A percentile compares a stretch with the other conserved stretches of the same genome.
These are phyloP conservation scores for Coluber constrictor DNA, from an alignment of 2,797 vertebrate genomes.

Conservation along the genomic window DNA sequence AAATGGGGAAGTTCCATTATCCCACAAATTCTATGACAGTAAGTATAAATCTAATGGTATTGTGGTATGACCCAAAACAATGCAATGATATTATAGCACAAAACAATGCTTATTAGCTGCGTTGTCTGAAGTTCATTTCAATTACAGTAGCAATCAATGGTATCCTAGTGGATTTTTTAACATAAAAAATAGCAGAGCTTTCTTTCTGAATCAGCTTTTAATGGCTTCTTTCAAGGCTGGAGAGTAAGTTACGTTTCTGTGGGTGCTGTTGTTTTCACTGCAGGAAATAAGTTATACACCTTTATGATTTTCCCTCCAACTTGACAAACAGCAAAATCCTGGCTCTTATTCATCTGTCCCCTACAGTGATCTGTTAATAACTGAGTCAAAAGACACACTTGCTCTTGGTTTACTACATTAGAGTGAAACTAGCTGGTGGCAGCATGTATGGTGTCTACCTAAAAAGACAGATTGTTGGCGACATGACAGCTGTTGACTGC, in stretches of 20 bases:
- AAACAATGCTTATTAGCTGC: neutral
- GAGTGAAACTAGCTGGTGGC: constrained; percentile 45
- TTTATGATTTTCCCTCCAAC: constrained; percentile 12
- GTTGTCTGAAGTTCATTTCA: neutral
- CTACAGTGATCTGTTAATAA: constrained; percentile 54
- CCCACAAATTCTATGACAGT: neutral
- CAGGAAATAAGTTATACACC: constrained; percentile 6
- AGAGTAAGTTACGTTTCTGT: neutral
- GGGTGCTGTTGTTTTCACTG: neutral
- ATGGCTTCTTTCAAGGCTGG: neutral
- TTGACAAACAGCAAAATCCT: constrained; percentile 30
- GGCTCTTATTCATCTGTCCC: constrained; percentile 22
- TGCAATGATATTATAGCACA: neutral
- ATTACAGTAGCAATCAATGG: neutral
- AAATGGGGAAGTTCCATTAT: neutral
- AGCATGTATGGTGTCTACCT: constrained; percentile 45
- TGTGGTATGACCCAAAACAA: neutral
- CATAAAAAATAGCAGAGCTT: neutral
- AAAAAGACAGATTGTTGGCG: constrained; percentile 49
- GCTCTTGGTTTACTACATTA: constrained; percentile 36
- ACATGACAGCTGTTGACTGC: constrained; percentile 50
- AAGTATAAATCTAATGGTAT: neutral
- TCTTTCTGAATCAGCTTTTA: neutral
- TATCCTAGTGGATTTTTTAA: neutral
- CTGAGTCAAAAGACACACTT: constrained; percentile 26